phyloP scores from a whole-genome alignment of 2,888 invertebrate genomes.

The Oligia latruncula region DNA sequence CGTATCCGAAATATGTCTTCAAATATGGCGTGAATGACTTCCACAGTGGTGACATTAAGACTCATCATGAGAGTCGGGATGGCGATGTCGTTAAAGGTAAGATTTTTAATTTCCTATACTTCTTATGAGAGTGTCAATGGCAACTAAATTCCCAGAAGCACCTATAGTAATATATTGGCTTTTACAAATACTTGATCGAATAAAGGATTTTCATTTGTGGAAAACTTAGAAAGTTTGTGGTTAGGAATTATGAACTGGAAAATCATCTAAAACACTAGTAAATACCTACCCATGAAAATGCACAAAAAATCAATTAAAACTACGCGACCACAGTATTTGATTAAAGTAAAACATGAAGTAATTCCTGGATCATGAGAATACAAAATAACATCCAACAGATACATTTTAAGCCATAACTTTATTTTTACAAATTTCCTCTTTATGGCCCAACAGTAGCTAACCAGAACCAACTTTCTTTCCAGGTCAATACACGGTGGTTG shows the following conservation, averaged over 20 bases:
- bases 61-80: conserved; percentile 89
- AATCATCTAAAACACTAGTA: not conserved
- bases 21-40: conserved; percentile 91
- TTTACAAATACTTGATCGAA: not conserved
- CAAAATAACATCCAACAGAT: not conserved
- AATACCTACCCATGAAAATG: not conserved
- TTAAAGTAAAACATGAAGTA: not conserved
- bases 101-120: not conserved
- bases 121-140: not conserved
- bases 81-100: conserved; percentile 89
- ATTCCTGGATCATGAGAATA: not conserved
- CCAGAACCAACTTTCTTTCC: conserved; percentile 43
- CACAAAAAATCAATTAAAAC: not conserved
- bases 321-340: not conserved
- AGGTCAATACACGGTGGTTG: conserved; percentile 88
- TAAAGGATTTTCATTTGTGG: not conserved
- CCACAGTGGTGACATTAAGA: conserved; percentile 90
- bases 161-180: not conserved
- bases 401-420: not conserved
- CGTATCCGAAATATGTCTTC: conserved; percentile 91
- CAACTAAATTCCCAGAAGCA: not conserved
- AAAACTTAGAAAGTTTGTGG: not conserved
- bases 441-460: not conserved
- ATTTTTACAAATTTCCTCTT: not conserved
- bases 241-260: too few relatives aligned